phyloP scores from a whole-genome alignment of 1,140 invertebrate genomes.

The Diprion similis region DNA sequence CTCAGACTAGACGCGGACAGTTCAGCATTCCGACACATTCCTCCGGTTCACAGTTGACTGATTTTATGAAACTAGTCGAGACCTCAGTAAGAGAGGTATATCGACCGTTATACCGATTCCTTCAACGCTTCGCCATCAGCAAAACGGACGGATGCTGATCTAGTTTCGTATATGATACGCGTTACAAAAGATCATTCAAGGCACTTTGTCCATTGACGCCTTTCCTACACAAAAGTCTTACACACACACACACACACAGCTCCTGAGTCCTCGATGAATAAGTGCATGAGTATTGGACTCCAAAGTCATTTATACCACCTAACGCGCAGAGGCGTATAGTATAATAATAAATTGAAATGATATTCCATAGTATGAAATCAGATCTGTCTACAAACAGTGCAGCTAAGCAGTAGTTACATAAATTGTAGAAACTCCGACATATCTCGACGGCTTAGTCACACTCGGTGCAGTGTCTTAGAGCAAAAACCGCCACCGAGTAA shows the following conservation, averaged over 20 bases:
- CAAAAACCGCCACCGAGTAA: not conserved
- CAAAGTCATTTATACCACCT: no score
- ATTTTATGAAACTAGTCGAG: not conserved
- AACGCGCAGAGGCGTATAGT: no score
- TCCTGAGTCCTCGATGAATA: not conserved
- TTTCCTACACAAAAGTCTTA: not conserved
- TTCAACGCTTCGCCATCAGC: not conserved
- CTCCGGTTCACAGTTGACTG: not conserved
- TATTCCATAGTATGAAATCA: not conserved
- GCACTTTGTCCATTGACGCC: not conserved
- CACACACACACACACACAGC: not conserved
- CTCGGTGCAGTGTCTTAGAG: not conserved
- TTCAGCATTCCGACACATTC: constrained; percentile 7
- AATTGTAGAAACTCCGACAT: not conserved
- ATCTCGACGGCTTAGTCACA: not conserved
- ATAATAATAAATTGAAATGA: no score
- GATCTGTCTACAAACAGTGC: not conserved
- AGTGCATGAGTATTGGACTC: no score
- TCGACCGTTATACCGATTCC: not conserved
- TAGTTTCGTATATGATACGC: not conserved
- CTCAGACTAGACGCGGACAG: not conserved
- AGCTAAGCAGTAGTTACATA: not conserved
- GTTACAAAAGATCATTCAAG: not conserved
- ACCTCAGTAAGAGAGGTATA: not conserved
- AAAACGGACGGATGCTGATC: not conserved